These are phyloP conservation scores for Amiota minor DNA, from an alignment of 2,888 invertebrate species.

Conservation along the genomic window DNA sequence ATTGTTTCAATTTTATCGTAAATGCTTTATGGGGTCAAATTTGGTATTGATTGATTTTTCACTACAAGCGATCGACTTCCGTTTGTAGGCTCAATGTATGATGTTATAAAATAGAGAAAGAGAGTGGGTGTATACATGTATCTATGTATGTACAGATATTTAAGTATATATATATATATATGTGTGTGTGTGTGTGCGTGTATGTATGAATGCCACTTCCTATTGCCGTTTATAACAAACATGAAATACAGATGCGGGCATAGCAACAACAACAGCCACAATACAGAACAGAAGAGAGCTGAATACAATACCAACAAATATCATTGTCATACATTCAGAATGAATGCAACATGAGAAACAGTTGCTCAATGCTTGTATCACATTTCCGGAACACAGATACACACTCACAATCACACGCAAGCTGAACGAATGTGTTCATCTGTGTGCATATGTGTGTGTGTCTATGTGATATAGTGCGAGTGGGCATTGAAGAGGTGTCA, in stretches of 20 bases:
- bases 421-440: slow-evolving; percentile 33
- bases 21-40: not conserved
- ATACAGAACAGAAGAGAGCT: slow-evolving; percentile 24
- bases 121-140: not conserved
- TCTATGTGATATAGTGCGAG: too few relatives aligned
- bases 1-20: too few relatives aligned
- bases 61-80: slow-evolving; percentile 59
- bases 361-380: slow-evolving; percentile 42
- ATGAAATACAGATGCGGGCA: slow-evolving; percentile 34
- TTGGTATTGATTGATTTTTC: slow-evolving; percentile 61
- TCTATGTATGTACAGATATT: slow-evolving; percentile 35
- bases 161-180: slow-evolving; percentile 48
- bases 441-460: not conserved
- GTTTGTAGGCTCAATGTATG: slow-evolving; percentile 42
- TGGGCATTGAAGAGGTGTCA: too few relatives aligned
- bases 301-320: slow-evolving; percentile 37
- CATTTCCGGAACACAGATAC: slow-evolving; percentile 39
- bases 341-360: slow-evolving; percentile 38
- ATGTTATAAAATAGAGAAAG: too few relatives aligned
- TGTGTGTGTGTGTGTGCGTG: slow-evolving; percentile 45
- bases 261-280: slow-evolving; percentile 41
- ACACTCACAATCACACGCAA: slow-evolving; percentile 21
- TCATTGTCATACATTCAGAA: slow-evolving; percentile 24
- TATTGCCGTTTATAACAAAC: slow-evolving; percentile 50
- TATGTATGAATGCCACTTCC: slow-evolving; percentile 65